Conservation (phyloP, 2,888 invertebrate genomes). For the Callosobruchus maculatus region DNA sequence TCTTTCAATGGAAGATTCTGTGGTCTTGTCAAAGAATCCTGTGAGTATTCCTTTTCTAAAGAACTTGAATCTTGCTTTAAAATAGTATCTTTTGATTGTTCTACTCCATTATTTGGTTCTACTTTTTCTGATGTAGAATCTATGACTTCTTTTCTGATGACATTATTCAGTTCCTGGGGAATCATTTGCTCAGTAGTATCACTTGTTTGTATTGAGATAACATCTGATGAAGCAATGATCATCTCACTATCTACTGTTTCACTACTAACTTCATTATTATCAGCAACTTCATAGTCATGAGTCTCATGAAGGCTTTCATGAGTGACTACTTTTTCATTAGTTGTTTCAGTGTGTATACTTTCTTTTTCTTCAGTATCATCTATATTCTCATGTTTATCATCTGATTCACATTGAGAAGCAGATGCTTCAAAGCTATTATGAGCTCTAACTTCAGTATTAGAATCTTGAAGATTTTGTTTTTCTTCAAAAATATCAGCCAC, state of each 20-base stretch:
- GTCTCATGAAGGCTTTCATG: no score
- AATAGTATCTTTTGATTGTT: background rate
- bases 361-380: no score
- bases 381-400: no score
- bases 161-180: background rate
- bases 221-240: background rate
- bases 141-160: background rate
- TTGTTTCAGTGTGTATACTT: no score
- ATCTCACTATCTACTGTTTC: slow-evolving; percentile 8
- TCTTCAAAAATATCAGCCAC: no score
- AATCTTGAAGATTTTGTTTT: no score
- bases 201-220: background rate
- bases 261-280: slow-evolving; percentile 6
- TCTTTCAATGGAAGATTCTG: slow-evolving; percentile 24
- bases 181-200: background rate
- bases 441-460: no score
- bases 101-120: slow-evolving; percentile 4
- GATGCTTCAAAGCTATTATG: no score
- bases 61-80: background rate
- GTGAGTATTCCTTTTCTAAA: slow-evolving; percentile 10
- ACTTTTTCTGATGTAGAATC: background rate
- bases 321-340: no score
- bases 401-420: no score
- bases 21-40: slow-evolving; percentile 21
- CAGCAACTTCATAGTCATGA: background rate